A percentile compares a stretch with the other conserved stretches of the same genome.
Evolutionary conservation across 2,888 invertebrate genomes (phyloP).

Genomic region (Nephrocerus scutellatus): DNA sequence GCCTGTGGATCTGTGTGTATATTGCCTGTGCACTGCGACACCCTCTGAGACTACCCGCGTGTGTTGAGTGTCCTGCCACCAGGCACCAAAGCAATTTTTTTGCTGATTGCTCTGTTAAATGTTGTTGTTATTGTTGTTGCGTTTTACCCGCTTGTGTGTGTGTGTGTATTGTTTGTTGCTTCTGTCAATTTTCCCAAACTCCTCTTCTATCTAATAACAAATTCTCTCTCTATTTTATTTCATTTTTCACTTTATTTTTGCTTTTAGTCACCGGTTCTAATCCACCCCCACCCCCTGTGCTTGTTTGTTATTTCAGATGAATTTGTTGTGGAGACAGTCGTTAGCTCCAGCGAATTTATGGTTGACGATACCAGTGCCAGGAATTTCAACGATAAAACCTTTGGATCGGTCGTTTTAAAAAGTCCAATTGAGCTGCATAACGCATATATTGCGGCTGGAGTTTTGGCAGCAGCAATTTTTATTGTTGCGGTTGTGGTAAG

Average conservation of each 20-base stretch:
- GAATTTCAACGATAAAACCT: slow-evolving; percentile 48
- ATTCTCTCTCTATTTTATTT: too few species aligned
- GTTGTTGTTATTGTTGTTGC: too few species aligned
- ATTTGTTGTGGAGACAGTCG: slow-evolving; percentile 62
- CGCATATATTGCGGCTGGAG: slow-evolving; percentile 72
- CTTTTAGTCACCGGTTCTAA: slow-evolving; percentile 6
- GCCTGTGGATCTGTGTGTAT: too few species aligned
- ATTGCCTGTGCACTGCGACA: too few species aligned
- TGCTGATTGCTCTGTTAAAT: too few species aligned
- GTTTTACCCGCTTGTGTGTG: too few species aligned
- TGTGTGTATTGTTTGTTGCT: too few species aligned
- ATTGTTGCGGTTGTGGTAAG: slow-evolving; percentile 68
- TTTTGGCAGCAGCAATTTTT: slow-evolving; percentile 65
- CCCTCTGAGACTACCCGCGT: too few species aligned
- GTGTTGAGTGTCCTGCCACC: too few species aligned
- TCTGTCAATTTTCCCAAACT: too few species aligned
- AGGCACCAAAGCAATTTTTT: too few species aligned
- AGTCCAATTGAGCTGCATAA: slow-evolving; percentile 61
- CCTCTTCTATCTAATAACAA: too few species aligned
- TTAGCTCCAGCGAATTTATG: slow-evolving; percentile 49
- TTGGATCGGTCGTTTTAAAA: slow-evolving; percentile 45
- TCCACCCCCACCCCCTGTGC: slow-evolving; percentile 5
- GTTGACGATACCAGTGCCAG: slow-evolving; percentile 46
- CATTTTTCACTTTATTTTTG: slow-evolving; percentile 2
- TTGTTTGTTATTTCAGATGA: slow-evolving; percentile 53